Evolutionary conservation across 2,797 vertebrate genomes (phyloP), one percentile per base, ranked within the genome.

Genomic region (Synaphobranchus kaupii): DNA sequence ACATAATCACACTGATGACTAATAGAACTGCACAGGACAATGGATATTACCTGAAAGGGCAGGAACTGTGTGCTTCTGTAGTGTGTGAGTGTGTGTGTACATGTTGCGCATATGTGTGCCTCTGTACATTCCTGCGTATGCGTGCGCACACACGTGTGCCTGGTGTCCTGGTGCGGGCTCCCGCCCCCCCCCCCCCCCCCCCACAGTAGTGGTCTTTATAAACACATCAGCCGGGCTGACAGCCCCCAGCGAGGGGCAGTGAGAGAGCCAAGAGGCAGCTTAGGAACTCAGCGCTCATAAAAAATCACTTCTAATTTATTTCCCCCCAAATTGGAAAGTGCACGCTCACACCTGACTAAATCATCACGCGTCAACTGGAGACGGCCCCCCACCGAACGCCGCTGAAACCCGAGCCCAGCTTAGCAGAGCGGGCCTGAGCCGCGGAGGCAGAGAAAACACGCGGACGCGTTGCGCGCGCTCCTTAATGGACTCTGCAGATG

Each of bases 301-400:
- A 99, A 98, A 99, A 99, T 98, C 97, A 97, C 97, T 97, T 96
- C 96, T 98, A 98, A 99, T 99, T 99, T 99, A 99, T 99, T 98
- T 96, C 94, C 97, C 96, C 96, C 96, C 96, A 99, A 99, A 99
- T 99, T 99, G 98, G 98, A 99, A 98, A 99, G 97, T 98, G 98
- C 98, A 99, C 97, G 98, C 98, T 99, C 98, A 98, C 98, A 99
- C 98, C 98, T 99, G 98, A 99, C 98, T 99, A 99, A 99, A 99
- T 99, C 98, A 99, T 99, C 98, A 99, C 95, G 93, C 95, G 97
- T 98, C 98, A 98, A 98, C 96, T 93, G 96, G 97, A 98, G 97
- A 97, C 95, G 86, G 89, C 98, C 98, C 98, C 98, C 98, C 97
- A 98, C 97, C 95, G 97, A 96, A 98, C 94, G 94, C 96, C 94